Evolutionary conservation across 2,113 vertebrate genomes (phyloP), one percentile per base, ranked within the genome.

Genomic region (Theristicus caerulescens): DNA sequence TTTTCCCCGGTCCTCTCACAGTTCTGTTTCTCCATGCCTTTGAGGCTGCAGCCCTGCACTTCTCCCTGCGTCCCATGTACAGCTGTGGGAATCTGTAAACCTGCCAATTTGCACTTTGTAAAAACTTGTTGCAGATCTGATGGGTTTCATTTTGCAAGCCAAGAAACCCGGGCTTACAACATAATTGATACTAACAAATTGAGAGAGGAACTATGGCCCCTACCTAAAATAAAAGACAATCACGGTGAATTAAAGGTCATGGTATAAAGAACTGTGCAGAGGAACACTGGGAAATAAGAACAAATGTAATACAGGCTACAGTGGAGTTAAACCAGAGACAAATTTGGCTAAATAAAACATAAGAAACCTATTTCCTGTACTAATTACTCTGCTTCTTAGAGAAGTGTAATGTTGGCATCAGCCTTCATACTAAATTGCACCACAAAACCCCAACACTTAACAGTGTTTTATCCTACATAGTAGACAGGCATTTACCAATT

Each of bases 291-390:
- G 74, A 96, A 97, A 86, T 80, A 80, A 51, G 74, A 85, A 82
- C 36, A 86, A 95, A 90, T 80, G 46, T 66, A 86, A 81, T 54
- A 17, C 76, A 94, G 90, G 54, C 58, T 94, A 66, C 62, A 64
- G 51, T 13, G 26, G 91, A 97, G 95, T 90, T 94, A 95, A 96
- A 96, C 86, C 91, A 95, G 91, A 89, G 66, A 85, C 58, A 66
- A 95, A 94, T 89, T 91, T 91, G 73, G 42, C 78, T 87, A 91
- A 95, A 93, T 97, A 95, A 96, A 95, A 94, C 87, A 96, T 91
- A 91, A 95, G 97, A 96, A 97, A 96, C 71, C 74, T 82, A 94
- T 96, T 97, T 97, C 96, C 96, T 96, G 58, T 66, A 93, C 89
- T 96, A 96, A 97, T 96, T 96, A 93, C 74, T 82, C 84, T 2